Evolutionary conservation across 2,113 vertebrate genomes (phyloP).

Genomic region (Cryptotis parvus): DNA sequence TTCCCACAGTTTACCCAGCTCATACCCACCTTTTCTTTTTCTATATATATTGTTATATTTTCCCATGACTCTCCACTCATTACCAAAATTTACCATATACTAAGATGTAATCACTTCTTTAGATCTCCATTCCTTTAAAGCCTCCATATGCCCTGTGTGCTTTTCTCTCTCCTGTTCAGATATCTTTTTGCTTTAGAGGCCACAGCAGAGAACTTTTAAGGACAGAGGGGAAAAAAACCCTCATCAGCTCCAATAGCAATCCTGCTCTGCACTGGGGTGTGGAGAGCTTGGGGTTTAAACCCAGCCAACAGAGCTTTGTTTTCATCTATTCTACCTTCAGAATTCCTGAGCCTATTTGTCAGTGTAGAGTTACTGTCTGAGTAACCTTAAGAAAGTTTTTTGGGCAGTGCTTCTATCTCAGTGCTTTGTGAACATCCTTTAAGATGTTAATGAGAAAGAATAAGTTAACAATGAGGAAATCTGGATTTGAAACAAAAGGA

Average conservation of each 20-base stretch:
- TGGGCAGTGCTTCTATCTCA: background rate
- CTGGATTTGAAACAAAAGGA: conserved; percentile 25
- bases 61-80: background rate
- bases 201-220: background rate
- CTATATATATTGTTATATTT: no score
- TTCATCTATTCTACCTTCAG: background rate
- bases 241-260: background rate
- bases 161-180: background rate
- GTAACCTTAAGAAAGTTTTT: conserved; percentile 5
- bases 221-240: background rate
- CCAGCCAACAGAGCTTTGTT: background rate
- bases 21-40: background rate
- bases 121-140: background rate
- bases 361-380: background rate
- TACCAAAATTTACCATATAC: background rate
- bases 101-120: background rate
- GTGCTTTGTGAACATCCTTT: background rate
- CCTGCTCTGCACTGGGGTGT: no score
- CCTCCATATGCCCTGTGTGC: background rate
- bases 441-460: background rate
- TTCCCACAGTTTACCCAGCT: background rate
- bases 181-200: background rate
- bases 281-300: background rate
- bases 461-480: background rate
- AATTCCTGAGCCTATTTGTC: background rate